A percentile compares a stretch with the other conserved stretches of the same genome.
Evolutionary conservation across 2,797 vertebrate genomes (phyloP).

Genomic region (Aeoliscus strigatus): DNA sequence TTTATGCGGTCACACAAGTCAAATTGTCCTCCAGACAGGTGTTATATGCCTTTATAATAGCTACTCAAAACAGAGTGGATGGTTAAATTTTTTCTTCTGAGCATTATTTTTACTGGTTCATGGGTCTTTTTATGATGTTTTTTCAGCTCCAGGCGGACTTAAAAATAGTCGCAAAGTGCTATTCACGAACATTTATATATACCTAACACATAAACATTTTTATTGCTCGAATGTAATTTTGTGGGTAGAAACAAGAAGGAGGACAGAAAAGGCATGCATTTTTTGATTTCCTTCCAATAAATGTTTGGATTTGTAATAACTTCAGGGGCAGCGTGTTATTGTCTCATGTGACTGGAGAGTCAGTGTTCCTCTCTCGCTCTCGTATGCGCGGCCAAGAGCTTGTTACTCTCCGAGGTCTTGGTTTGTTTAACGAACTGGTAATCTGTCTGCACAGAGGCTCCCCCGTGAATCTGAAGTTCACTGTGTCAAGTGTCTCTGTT

Average conservation of each 20-base stretch:
- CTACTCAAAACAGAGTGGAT: slow-evolving; percentile 53
- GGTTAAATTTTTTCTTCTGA: slow-evolving; percentile 44
- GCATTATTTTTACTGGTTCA: slow-evolving; percentile 63
- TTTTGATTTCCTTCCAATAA: slow-evolving; percentile 74
- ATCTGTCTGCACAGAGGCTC: slow-evolving; percentile 71
- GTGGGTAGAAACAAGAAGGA: slow-evolving; percentile 44
- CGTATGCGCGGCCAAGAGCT: slow-evolving; percentile 52
- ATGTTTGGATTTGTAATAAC: slow-evolving; percentile 68
- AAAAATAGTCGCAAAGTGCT: slow-evolving; percentile 62
- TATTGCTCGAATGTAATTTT: slow-evolving; percentile 68
- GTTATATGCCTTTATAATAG: slow-evolving; percentile 60
- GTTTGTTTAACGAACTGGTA: slow-evolving; percentile 73
- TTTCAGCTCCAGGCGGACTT: slow-evolving; percentile 46
- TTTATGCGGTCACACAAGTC: slow-evolving; percentile 46
- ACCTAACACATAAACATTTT: slow-evolving; percentile 66
- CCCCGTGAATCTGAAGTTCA: slow-evolving; percentile 53
- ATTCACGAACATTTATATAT: slow-evolving; percentile 58
- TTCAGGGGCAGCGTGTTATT: slow-evolving; percentile 47
- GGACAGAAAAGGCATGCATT: slow-evolving; percentile 53
- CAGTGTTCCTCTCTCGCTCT: slow-evolving; percentile 37
- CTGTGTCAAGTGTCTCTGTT: slow-evolving; percentile 56
- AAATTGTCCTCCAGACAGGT: slow-evolving; percentile 55
- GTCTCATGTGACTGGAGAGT: slow-evolving; percentile 68
- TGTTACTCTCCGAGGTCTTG: slow-evolving; percentile 61
- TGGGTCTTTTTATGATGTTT: slow-evolving; percentile 63